A percentile compares a stretch with the other conserved stretches of the same genome.
These are phyloP conservation scores for Magallana gigas DNA, from an alignment of 1,140 invertebrate genomes.

Conservation along the genomic window DNA sequence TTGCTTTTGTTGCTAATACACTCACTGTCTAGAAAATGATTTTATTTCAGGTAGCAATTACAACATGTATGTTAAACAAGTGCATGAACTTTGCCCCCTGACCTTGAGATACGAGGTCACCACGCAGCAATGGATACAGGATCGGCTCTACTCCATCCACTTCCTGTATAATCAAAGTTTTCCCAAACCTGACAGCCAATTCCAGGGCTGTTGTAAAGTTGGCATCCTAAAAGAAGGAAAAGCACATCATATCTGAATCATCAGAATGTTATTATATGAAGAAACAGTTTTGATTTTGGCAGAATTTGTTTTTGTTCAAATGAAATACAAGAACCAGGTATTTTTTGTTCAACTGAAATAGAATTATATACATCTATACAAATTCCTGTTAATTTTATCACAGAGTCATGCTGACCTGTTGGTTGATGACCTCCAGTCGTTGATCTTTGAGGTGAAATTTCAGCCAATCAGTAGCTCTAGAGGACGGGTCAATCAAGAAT, in stretches of 20 bases:
- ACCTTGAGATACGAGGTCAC: constrained; percentile 84
- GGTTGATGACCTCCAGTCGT: constrained; percentile 87
- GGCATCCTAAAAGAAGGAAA: constrained; percentile 80
- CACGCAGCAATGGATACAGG: constrained; percentile 85
- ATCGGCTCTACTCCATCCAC: constrained; percentile 84
- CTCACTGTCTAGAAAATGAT: too few relatives aligned
- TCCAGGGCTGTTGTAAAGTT: constrained; percentile 92
- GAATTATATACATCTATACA: too few relatives aligned
- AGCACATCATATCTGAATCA: too few relatives aligned
- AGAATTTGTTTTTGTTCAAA: too few relatives aligned
- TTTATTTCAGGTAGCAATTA: too few relatives aligned
- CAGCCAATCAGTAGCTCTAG: constrained; percentile 91
- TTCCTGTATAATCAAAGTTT: constrained; percentile 93
- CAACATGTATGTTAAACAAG: too few relatives aligned
- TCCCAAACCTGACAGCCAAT: constrained; percentile 94
- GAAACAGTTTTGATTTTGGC: too few relatives aligned
- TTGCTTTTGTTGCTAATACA: not conserved
- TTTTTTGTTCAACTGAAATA: too few relatives aligned
- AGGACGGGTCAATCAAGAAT: constrained; percentile 93
- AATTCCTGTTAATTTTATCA: too few relatives aligned
- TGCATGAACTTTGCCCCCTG: not conserved
- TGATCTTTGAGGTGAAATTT: constrained; percentile 85
- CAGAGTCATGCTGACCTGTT: constrained; percentile 80
- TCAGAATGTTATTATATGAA: too few relatives aligned
- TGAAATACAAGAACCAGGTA: too few relatives aligned